phyloP scores from a whole-genome alignment of 2,113 vertebrate species.

The Polyodon spathula region DNA sequence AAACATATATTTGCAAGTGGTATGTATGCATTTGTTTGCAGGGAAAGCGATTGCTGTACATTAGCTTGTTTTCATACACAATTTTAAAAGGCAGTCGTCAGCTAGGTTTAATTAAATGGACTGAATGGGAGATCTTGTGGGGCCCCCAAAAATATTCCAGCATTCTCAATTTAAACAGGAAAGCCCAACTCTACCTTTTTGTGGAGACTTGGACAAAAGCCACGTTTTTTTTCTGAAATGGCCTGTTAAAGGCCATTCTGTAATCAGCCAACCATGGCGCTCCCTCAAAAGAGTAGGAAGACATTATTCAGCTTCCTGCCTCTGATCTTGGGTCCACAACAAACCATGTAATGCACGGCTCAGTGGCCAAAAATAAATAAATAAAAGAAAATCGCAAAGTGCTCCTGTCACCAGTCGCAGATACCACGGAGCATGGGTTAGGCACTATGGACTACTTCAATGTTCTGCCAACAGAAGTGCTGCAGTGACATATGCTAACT shows the following conservation, averaged over 20 bases:
- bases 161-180: constrained; percentile 44
- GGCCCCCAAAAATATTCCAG: constrained; percentile 43
- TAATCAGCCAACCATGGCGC: constrained; percentile 60
- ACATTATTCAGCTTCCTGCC: constrained; percentile 68
- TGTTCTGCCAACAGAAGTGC: constrained; percentile 21
- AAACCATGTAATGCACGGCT: constrained; percentile 60
- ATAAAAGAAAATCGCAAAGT: constrained; percentile 55
- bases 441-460: constrained; percentile 30
- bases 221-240: constrained; percentile 48
- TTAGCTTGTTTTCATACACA: too few species aligned
- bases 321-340: constrained; percentile 62
- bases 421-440: constrained; percentile 40
- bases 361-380: constrained; percentile 58
- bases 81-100: too few species aligned
- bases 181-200: constrained; percentile 46
- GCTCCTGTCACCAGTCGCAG: constrained; percentile 43
- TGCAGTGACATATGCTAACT: constrained; percentile 20
- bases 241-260: constrained; percentile 61
- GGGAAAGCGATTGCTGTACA: too few species aligned
- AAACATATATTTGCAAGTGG: too few species aligned
- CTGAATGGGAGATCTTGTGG: constrained; percentile 49
- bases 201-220: constrained; percentile 61
- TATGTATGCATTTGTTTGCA: too few species aligned
- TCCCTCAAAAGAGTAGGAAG: constrained; percentile 65
- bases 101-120: constrained; percentile 52